phyloP scores from a whole-genome alignment of 2,113 vertebrate species.

The Oreotragus oreotragus region DNA sequence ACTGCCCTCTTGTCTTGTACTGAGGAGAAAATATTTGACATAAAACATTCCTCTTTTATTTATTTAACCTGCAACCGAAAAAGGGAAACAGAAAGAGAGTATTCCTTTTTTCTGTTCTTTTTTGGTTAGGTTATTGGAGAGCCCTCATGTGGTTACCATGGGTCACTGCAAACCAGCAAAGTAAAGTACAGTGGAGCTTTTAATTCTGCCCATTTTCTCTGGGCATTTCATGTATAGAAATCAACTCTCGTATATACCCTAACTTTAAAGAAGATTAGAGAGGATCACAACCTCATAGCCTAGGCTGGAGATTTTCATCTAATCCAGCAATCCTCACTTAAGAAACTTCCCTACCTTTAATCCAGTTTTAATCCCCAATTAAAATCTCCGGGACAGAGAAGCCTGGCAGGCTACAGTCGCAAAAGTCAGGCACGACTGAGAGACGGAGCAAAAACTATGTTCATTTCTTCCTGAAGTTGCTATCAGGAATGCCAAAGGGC shows the following conservation, averaged over 20 bases:
- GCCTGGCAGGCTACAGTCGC: not conserved
- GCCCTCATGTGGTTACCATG: slow-evolving; percentile 51
- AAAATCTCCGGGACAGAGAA: not conserved
- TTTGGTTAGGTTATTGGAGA: not conserved
- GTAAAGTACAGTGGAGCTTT: fast-evolving
- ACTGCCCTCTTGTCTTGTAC: not conserved
- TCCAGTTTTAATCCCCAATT: not conserved
- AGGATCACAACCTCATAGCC: not conserved
- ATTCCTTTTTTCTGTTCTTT: not conserved
- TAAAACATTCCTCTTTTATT: not conserved
- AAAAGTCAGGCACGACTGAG: not conserved
- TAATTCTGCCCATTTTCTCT: not conserved
- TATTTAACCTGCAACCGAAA: not conserved
- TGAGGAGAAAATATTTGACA: not conserved
- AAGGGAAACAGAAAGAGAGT: not conserved
- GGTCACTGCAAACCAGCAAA: slow-evolving; percentile 3
- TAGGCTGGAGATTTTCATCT: not conserved
- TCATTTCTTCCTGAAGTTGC: not conserved
- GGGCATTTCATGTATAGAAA: not conserved
- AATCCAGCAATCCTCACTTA: not conserved
- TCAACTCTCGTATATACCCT: not conserved
- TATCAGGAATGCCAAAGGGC: not conserved
- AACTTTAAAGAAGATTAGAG: not conserved
- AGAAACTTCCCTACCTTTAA: not conserved
- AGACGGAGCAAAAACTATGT: not conserved